phyloP scores from a whole-genome alignment of 2,113 vertebrate genomes.

The Mus spicilegus region DNA sequence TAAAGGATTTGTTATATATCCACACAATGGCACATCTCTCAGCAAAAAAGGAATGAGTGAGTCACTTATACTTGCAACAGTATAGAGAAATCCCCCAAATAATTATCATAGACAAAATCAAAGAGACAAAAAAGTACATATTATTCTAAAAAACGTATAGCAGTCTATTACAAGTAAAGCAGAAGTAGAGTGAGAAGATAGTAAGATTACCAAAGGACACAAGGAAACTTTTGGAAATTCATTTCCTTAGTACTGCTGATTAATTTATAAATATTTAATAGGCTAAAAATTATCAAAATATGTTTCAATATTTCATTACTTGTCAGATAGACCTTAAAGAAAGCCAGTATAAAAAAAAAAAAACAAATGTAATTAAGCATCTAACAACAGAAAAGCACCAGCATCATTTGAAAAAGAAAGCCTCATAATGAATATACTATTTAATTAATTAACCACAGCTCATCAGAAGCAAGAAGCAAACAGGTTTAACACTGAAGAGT shows the following conservation, averaged over 20 bases:
- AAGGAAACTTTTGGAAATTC: not conserved
- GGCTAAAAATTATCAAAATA: not conserved
- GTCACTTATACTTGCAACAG: not conserved
- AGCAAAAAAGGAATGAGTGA: not conserved
- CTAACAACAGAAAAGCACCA: not conserved
- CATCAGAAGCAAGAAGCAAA: not conserved
- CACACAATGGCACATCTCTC: not conserved
- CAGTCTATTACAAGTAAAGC: not conserved
- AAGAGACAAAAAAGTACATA: not conserved
- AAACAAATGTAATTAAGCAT: not conserved
- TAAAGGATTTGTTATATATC: not conserved
- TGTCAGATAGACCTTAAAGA: not conserved
- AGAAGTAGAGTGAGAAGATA: not conserved
- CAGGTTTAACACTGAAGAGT: not conserved
- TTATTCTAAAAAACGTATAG: not conserved
- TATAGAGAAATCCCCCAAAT: not conserved
- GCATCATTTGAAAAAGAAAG: not conserved
- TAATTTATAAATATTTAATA: not conserved
- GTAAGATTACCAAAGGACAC: not conserved
- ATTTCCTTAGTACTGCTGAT: not conserved
- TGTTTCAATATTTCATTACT: not conserved
- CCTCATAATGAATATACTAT: not conserved
- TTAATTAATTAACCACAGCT: slow-evolving; percentile 29
- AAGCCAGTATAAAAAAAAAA: not conserved
- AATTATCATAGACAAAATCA: not conserved